phyloP scores from a whole-genome alignment of 1,140 invertebrate genomes.

The Heliothis subflexa region DNA sequence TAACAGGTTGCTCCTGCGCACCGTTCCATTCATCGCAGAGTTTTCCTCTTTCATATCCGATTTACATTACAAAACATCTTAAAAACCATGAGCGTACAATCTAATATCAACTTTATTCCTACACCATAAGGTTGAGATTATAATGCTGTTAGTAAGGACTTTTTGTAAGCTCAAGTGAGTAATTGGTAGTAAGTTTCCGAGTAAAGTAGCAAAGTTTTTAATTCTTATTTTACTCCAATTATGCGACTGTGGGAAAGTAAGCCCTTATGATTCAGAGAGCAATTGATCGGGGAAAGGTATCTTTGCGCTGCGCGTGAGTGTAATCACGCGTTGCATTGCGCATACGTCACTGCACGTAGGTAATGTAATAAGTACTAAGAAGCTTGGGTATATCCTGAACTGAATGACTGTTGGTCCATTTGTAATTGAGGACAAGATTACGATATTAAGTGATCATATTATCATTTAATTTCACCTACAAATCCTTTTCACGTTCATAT shows the following conservation, averaged over 20 bases:
- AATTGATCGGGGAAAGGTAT: conserved; percentile 20
- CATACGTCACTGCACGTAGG: conserved; percentile 28
- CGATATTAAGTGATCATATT: too few relatives aligned
- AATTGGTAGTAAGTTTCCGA: conserved; percentile 51
- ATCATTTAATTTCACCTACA: too few relatives aligned
- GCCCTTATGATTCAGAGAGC: conserved; percentile 44
- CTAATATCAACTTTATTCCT: background rate
- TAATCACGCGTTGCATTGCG: conserved; percentile 21
- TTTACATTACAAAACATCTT: background rate
- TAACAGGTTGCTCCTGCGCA: conserved; percentile 51
- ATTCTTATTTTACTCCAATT: conserved; percentile 51
- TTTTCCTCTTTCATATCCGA: conserved; percentile 53
- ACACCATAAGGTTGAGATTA: background rate
- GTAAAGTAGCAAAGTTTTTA: conserved; percentile 45
- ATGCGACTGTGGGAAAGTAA: conserved; percentile 45
- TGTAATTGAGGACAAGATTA: background rate
- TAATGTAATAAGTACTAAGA: background rate
- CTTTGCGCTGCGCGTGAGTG: conserved; percentile 3
- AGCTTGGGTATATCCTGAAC: background rate
- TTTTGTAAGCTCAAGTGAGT: background rate
- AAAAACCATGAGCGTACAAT: background rate
- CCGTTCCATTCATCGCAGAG: conserved; percentile 46
- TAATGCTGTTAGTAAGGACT: background rate
- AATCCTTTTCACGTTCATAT: too few relatives aligned
- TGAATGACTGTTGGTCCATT: background rate